Base-by-base conservation (phyloP, 2,797 vertebrate species). In the Arremon brunneinucha region DNA sequence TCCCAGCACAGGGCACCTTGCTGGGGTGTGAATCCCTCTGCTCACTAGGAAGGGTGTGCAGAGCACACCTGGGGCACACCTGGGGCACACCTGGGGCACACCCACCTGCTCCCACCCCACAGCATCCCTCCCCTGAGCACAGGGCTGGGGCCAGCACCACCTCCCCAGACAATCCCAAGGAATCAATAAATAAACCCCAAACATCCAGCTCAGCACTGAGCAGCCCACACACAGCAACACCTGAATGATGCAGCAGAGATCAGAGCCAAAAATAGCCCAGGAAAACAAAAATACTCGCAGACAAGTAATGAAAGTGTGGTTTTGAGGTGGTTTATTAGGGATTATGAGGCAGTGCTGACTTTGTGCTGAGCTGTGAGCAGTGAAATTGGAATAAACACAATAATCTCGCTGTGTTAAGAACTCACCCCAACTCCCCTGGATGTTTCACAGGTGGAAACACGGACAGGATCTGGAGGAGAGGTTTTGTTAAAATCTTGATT, bases 301-400 rank as follows among this genome's bases (percentile, higher is more conserved):
- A 56, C 21, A 47, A 89, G 57, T 24, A 53, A 84, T 23, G 44
- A 8, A 64, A 89, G 43, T 2, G 4, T 28, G 46, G 3, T 47
- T 70, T 90, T 43, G 76, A 80, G 90, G 83, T 81, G 88, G 87
- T 93, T 50, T 95, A 56, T 88, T 39, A 14, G 74, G 64, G 76
- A 57, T 46, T 28, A 14, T 12, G 64, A 67, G 85, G 85, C 39
- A 41, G 55, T 3, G 32, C 80, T 55, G 55, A 64, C 90, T 78
- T 69, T 91, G 80, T 74, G 75, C 74, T 91, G 84, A 68, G 57
- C 75, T 89, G 64, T 46, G 77, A 95, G 69, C 77, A 56, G 89
- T 72, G 94, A 88, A 93, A 91, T 50, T 91, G 83, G 75, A 94
- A 93, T 76, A 91, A 90, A 84, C 72, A 87, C 80, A 94, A 83